A percentile compares a stretch with the other conserved stretches of the same genome.
Evolutionary conservation across 1,140 invertebrate genomes (phyloP).

Genomic region (Hylaeus volcanicus): DNA sequence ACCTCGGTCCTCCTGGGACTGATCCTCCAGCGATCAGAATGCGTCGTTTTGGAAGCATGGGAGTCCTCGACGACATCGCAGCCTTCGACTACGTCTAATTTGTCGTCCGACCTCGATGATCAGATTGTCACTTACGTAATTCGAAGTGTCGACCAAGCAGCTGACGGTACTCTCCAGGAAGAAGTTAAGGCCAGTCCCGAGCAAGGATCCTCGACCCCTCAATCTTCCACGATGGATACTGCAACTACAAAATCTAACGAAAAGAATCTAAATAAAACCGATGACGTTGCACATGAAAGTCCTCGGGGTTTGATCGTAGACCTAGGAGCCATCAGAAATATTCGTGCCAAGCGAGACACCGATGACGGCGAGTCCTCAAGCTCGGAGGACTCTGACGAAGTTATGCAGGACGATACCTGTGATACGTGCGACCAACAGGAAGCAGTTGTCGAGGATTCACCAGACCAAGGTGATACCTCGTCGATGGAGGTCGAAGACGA

Average conservation of each 20-base stretch:
- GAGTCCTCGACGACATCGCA: too few species aligned
- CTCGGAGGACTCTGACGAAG: background rate
- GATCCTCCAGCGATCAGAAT: background rate
- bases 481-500: background rate
- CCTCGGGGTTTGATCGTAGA: background rate
- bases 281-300: too few species aligned
- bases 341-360: background rate
- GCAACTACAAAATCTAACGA: too few species aligned
- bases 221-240: too few species aligned
- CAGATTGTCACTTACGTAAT: too few species aligned
- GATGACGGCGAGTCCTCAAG: background rate
- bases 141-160: background rate
- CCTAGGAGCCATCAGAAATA: background rate
- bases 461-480: background rate
- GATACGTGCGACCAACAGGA: background rate
- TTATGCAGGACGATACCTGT: too few species aligned
- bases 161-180: too few species aligned
- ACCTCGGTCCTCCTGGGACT: background rate
- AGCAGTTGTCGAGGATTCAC: background rate
- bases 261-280: too few species aligned
- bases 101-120: background rate
- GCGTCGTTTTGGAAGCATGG: background rate
- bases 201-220: background rate
- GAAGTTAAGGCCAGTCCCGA: background rate
- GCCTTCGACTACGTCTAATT: background rate